Base-by-base conservation (phyloP, 2,888 invertebrate genomes). In the Aleiodes leptofemur region DNA sequence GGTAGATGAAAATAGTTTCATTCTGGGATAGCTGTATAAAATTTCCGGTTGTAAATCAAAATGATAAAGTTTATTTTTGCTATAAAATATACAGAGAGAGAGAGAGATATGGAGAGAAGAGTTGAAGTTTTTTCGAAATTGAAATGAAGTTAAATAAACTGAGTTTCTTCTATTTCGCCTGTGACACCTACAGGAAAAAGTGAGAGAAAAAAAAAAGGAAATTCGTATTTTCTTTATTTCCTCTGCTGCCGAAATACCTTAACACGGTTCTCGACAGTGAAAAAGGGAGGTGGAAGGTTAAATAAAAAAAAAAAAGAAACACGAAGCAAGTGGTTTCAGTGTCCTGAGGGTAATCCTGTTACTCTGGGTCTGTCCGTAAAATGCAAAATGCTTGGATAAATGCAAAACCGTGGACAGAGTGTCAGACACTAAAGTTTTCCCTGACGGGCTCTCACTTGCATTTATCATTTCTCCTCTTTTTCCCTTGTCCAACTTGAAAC, bases 301-400 rank as follows among this genome's bases (percentile, higher is more conserved):
- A 43, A 9, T 6, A 8, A 43, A 43, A n/a, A 31, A 59, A 34
- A 34, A 59, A n/a, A n/a, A n/a, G n/a, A 34, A 34, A 34, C 16
- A 34, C n/a, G 11, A 59, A 34, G 34, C 31, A 34, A 59, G 59
- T 34, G 59, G 59, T 59, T 14, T 59, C 59, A 34, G 34, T 59
- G 59, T 59, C 59, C 59, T 9, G 31, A 59, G 59, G 59, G 59
- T 59, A 59, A 59, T 59, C 34, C 59, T 59, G 59, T 59, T 59
- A 59, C 59, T 34, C 16, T 29, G 59, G 31, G 56, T 9, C 59
- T 14, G 59, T 59, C 59, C 59, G 59, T 59, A 59, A 59, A 59
- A 59, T 59, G 59, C 59, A 59, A 59, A 59, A 59, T 59, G 59
- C 59, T 29, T 31, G 59, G 59, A 59, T 59, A 34, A 59, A 59